phyloP scores from a whole-genome alignment of 2,113 vertebrate species.

The Amazona guildingii region DNA sequence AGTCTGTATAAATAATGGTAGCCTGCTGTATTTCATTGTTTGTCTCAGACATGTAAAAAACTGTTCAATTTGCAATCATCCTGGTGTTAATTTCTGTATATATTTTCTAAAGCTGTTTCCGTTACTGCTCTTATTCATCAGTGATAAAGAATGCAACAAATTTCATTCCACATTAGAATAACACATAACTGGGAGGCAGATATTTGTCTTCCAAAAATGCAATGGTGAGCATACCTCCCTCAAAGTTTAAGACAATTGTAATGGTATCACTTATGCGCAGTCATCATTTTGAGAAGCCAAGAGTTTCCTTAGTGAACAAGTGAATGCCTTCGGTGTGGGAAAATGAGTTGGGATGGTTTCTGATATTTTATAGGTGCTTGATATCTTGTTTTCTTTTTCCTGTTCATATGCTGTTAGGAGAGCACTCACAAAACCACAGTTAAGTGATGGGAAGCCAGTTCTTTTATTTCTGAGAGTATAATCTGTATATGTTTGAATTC shows the following conservation, averaged over 20 bases:
- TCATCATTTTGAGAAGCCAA: background rate
- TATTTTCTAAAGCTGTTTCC: conserved; percentile 2
- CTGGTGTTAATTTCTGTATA: conserved; percentile 11
- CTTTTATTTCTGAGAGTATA: background rate
- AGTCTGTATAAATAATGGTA: conserved; percentile 30
- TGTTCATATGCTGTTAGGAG: background rate
- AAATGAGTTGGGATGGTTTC: background rate
- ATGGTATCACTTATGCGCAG: too few species aligned
- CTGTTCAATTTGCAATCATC: conserved; percentile 6
- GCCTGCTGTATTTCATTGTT: conserved; percentile 29
- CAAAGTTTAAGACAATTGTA: background rate
- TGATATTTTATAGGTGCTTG: background rate
- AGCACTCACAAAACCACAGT: background rate
- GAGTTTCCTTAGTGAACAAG: background rate
- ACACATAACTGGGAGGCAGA: background rate
- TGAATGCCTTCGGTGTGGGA: background rate
- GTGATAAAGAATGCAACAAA: background rate
- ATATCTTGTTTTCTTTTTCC: background rate
- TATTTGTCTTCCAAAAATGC: background rate
- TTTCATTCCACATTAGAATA: background rate
- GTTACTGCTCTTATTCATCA: background rate
- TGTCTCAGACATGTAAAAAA: background rate
- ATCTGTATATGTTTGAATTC: background rate
- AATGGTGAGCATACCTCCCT: background rate
- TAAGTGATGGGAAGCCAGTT: background rate